A percentile compares a stretch with the other conserved stretches of the same genome.
These are phyloP conservation scores for Heptranchias perlo DNA, from an alignment of 2,113 vertebrate species.

Conservation along the genomic window DNA sequence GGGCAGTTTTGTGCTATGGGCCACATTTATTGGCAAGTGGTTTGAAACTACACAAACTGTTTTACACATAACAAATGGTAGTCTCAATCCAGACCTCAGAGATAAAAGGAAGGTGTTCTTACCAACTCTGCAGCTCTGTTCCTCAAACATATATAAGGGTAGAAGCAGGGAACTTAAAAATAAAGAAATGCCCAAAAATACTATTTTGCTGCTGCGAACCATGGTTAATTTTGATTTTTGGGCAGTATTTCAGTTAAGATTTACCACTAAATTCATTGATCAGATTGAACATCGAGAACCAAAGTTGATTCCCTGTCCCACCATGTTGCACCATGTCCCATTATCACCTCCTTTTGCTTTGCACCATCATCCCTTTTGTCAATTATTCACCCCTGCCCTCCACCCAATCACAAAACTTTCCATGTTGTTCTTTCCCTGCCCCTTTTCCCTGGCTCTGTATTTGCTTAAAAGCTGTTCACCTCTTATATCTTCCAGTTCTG, in stretches of 20 bases:
- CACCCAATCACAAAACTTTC: neutral
- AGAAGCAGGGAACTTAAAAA: neutral
- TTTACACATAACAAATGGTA: neutral
- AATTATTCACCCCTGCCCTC: neutral
- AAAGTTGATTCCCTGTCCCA: neutral
- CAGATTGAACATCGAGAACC: neutral
- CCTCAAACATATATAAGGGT: neutral
- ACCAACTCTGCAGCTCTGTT: neutral
- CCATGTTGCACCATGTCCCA: neutral
- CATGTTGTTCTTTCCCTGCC: neutral
- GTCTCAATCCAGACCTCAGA: neutral
- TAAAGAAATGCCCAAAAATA: neutral
- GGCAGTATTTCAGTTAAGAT: neutral
- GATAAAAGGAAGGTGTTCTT: neutral
- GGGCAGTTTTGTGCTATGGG: neutral
- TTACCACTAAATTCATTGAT: neutral
- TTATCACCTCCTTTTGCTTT: neutral
- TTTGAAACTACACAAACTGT: neutral
- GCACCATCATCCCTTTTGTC: neutral
- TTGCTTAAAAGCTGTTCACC: neutral
- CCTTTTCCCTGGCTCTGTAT: neutral
- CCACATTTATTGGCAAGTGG: neutral
- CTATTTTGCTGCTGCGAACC: neutral
- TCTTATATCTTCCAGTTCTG: neutral
- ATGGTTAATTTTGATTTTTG: slow-evolving; percentile 1